Evolutionary conservation across 2,113 vertebrate genomes (phyloP), one percentile per base, ranked within the genome.

Genomic region (Gila orcuttii): DNA sequence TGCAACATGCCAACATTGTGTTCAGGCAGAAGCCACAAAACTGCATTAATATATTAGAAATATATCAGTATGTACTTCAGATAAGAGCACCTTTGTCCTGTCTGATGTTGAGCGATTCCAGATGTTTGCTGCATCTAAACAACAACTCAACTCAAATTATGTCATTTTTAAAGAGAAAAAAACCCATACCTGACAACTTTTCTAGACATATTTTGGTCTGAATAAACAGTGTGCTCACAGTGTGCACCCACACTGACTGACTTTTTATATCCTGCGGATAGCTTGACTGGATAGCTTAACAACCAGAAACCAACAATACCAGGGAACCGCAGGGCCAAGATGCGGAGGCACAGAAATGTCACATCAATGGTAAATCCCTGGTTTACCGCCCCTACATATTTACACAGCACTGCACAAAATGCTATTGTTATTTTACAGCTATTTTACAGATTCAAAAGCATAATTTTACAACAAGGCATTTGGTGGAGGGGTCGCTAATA

Each of bases 241-340:
- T 76, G 45, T 68, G n/a, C 69, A 77, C 71, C 28, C 71, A 82
- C 78, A 87, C 62, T 62, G 23, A 23, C 60, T 62, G 64, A 74
- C 52, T 42, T 78, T 82, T 74, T 73, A 52, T 52, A 73, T 52
- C 62, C 36, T 50, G 28, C 31, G 31, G 17, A 66, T n/a, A 25
- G 12, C 19, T 60, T 80, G 50, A 25, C 42, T 21, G 23, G 8
- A 84, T 39, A 11, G 66, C 66, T 80, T 31, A 75, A 73, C 57
- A 82, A 25, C 69, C 57, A 60, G 60, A 85, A 60, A 77, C 64
- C 45, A 69, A 52, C 80, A 82, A 66, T 19, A 68, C 28, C 79
- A 82, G 62, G 39, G 62, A 82, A 33, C 39, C 42, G 64, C 64
- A 69, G 80, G 39, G 31, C 79, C 79, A 66, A 45, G 60, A 80